Evolutionary conservation across 2,797 vertebrate genomes (phyloP), one percentile per base, ranked within the genome.

Genomic region (Scomberomorus guttatus): DNA sequence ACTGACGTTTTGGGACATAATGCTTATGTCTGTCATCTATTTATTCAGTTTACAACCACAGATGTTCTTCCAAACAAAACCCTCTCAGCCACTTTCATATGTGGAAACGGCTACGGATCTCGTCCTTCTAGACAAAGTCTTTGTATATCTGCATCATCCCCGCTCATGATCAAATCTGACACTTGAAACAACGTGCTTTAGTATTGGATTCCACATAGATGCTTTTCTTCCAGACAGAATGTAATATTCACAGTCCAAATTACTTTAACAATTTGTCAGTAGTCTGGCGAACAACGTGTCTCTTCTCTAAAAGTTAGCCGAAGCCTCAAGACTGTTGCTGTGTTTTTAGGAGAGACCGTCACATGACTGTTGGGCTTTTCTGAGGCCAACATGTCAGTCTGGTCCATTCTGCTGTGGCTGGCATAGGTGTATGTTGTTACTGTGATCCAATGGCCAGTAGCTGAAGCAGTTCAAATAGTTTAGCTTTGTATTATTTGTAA

Each of bases 181-280:
- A 15, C 34, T 58, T 73, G 39, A 51, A 81, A 72, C 55, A 55
- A 15, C 13, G 0, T 9, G 1, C 17, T 72, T 60, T 25, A 15
- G 27, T 58, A 64, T 76, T 29, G 61, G 74, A 78, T 72, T 82
- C 48, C 76, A 61, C 50, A 2, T n/a, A 18, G 61, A 83, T 44
- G 25, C n/a, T 83, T 82, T 62, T 29, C 39, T 32, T 67, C 27
- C 72, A 66, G 71, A 44, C 62, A 44, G 22, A 68, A 79, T 77
- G 77, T 50, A 78, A 77, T 83, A 18, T 32, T 50, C 79, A 39
- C 46, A 10, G 34, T 58, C 44, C 50, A 76, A 72, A 84, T 79
- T 17, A 68, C 71, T 80, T 72, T 50, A 82, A 66, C 39, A 79
- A 20, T 79, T 76, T 66, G 59, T 78, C 71, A 71, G 64, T 63